A percentile compares a stretch with the other conserved stretches of the same genome.
Evolutionary conservation across 2,113 vertebrate species (phyloP).

Genomic region (Platysteira castanea): DNA sequence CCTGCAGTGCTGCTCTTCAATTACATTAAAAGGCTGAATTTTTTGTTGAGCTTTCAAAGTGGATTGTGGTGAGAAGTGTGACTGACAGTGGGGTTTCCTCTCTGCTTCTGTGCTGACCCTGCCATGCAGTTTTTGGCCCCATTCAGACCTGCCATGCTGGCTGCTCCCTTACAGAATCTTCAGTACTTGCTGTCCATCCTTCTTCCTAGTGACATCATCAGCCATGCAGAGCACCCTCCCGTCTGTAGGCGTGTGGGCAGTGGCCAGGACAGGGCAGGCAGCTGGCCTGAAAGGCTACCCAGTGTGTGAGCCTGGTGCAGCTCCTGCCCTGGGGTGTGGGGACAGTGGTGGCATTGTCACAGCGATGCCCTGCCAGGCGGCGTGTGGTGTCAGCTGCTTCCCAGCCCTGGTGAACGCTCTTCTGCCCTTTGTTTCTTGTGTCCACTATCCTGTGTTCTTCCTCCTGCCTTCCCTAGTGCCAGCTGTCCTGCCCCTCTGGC

Average conservation of each 20-base stretch:
- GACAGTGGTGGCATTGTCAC: slow-evolving; percentile 25
- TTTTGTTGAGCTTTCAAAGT: neutral
- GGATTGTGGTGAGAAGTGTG: neutral
- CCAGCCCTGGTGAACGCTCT: neutral
- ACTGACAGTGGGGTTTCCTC: neutral
- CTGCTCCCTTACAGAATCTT: neutral
- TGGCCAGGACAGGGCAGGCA: neutral
- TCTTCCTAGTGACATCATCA: neutral
- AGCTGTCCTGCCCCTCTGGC: neutral
- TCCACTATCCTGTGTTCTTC: neutral
- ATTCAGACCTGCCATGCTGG: neutral
- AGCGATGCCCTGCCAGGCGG: neutral
- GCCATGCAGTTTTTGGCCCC: neutral
- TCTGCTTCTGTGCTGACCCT: neutral
- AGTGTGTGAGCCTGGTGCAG: neutral
- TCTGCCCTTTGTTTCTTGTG: slow-evolving; percentile 23
- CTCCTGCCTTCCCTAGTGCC: neutral
- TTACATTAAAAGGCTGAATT: neutral
- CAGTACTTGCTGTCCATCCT: neutral
- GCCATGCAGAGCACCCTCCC: neutral
- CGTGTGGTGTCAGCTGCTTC: neutral
- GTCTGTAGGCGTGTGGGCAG: fast-evolving
- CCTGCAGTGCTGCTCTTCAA: neutral
- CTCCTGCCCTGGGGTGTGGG: fast-evolving
- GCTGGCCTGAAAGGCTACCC: neutral